Conservation (phyloP, 2,888 invertebrate genomes). For the Magallana nippona region DNA sequence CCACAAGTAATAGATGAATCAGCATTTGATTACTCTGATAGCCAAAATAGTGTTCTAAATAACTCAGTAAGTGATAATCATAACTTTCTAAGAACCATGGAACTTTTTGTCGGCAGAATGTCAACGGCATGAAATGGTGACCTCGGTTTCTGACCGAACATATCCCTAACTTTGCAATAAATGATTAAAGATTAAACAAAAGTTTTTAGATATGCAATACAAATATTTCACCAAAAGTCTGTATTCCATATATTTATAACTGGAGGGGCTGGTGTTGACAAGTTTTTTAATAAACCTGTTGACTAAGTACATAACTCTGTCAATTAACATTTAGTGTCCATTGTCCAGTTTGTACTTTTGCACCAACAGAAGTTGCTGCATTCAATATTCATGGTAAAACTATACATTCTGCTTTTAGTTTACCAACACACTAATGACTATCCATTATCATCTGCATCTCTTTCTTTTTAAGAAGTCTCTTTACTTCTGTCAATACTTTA, state of each 20-base stretch:
- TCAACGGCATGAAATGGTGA: not conserved
- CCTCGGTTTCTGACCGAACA: not conserved
- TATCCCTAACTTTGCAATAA: not conserved
- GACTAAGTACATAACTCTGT: constrained; percentile 37
- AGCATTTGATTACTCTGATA: not conserved
- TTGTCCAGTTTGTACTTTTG: constrained; percentile 50
- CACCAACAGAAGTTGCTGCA: constrained; percentile 58
- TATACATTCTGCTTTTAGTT: constrained; percentile 50
- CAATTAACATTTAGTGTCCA: constrained; percentile 28
- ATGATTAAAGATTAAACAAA: constrained; percentile 29
- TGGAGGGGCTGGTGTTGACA: constrained; percentile 46
- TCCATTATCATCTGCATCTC: constrained; percentile 33
- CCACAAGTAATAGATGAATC: not conserved
- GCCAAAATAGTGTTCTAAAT: not conserved
- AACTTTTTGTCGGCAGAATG: not conserved
- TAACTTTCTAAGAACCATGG: no score
- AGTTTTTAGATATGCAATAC: constrained; percentile 29
- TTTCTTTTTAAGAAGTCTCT: constrained; percentile 36
- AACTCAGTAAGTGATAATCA: no score
- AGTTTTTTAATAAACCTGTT: constrained; percentile 29
- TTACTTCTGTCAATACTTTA: constrained; percentile 43
- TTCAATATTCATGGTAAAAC: constrained; percentile 52
- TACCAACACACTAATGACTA: constrained; percentile 32
- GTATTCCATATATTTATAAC: constrained; percentile 43
- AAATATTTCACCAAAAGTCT: not conserved